Conservation (phyloP, 2,888 invertebrate species). For the Eupithecia abbreviata region DNA sequence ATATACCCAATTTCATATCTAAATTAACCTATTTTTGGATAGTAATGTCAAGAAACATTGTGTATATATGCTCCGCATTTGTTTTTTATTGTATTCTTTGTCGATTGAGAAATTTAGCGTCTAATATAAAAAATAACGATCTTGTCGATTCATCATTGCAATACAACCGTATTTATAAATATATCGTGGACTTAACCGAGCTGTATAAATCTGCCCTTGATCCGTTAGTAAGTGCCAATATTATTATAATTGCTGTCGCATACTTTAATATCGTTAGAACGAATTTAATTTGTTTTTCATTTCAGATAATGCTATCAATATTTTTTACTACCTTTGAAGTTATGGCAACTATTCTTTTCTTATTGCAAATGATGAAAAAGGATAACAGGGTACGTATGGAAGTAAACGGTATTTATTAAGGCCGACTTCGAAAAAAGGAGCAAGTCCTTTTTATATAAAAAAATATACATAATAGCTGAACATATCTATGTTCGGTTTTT, state of each 20-base stretch:
- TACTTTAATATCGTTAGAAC: too few relatives aligned
- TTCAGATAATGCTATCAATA: background rate
- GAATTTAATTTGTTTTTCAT: background rate
- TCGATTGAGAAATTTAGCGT: background rate
- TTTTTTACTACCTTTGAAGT: background rate
- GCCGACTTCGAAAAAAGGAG: too few relatives aligned
- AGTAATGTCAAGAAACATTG: background rate
- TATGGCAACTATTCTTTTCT: background rate
- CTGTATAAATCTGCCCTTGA: background rate
- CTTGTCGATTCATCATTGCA: background rate
- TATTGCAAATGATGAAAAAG: background rate
- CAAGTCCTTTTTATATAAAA: too few relatives aligned
- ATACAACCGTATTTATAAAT: background rate
- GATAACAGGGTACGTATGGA: background rate
- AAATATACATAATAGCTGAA: too few relatives aligned
- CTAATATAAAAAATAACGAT: background rate
- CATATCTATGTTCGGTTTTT: too few relatives aligned
- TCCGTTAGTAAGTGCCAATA: background rate
- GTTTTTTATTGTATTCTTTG: background rate
- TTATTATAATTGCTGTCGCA: too few relatives aligned
- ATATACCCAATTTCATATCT: background rate
- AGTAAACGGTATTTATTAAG: too few relatives aligned
- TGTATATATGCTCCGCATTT: background rate
- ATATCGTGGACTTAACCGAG: background rate
- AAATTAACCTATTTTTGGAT: background rate